These are phyloP conservation scores for Drosophila multiciliata DNA, from an alignment of 2,888 invertebrate genomes.

Conservation along the genomic window DNA sequence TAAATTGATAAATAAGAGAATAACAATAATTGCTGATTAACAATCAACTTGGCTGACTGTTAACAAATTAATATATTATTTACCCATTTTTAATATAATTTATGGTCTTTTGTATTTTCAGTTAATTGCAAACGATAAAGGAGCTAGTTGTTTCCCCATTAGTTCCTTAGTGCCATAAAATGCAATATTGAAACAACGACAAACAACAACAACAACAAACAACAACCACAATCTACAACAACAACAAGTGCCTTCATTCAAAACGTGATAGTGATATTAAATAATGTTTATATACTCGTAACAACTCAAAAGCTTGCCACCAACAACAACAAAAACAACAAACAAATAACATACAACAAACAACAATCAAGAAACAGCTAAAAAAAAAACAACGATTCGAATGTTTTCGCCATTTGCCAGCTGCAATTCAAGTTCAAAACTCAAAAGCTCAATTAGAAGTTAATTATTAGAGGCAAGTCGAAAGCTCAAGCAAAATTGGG, in stretches of 20 bases:
- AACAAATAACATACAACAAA: slow-evolving; percentile 10
- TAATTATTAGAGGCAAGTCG: slow-evolving; percentile 6
- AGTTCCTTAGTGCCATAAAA: slow-evolving; percentile 80
- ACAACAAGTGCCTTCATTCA: slow-evolving; percentile 58
- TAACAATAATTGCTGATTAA: neutral
- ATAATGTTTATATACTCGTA: slow-evolving; percentile 80
- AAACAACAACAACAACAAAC: slow-evolving; percentile 22
- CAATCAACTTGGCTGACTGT: neutral
- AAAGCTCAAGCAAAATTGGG: neutral
- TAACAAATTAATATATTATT: neutral
- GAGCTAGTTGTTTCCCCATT: slow-evolving; percentile 40
- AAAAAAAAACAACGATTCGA: slow-evolving; percentile 27
- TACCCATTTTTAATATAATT: slow-evolving; percentile 12
- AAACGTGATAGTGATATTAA: slow-evolving; percentile 74
- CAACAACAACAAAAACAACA: slow-evolving; percentile 34
- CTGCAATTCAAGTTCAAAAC: slow-evolving; percentile 32
- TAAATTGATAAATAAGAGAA: too few species aligned
- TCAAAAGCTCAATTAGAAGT: slow-evolving; percentile 9
- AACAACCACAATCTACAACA: slow-evolving; percentile 15
- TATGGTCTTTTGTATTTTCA: slow-evolving; percentile 46
- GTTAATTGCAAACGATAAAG: slow-evolving; percentile 64
- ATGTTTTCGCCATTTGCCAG: slow-evolving; percentile 40
- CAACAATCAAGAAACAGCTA: slow-evolving; percentile 28
- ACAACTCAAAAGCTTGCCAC: slow-evolving; percentile 53
- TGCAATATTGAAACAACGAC: slow-evolving; percentile 71